Evolutionary conservation across 2,888 invertebrate species (phyloP).

Genomic region (Autographa pulchrina): DNA sequence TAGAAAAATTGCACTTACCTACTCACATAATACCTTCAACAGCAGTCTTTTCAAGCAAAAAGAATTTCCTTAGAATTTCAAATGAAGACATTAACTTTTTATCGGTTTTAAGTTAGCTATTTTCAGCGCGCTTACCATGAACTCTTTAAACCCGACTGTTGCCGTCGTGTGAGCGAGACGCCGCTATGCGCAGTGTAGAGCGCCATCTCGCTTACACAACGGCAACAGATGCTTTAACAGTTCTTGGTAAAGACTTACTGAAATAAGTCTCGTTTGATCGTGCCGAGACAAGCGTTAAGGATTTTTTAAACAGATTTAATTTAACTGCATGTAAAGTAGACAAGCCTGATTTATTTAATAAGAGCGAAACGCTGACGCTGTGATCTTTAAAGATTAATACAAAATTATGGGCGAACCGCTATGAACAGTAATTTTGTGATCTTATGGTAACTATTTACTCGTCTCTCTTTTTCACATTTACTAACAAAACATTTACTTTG

Average conservation of each 20-base stretch:
- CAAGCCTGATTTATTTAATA: neutral
- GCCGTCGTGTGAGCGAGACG: no score
- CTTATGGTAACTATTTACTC: no score
- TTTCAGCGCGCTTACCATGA: neutral
- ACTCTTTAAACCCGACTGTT: no score
- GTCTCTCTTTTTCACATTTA: no score
- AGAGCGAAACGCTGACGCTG: neutral
- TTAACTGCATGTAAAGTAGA: neutral
- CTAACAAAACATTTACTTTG: no score
- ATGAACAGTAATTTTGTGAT: neutral
- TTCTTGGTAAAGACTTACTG: neutral
- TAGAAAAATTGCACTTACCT: neutral
- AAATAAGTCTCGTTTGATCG: slow-evolving; percentile 6
- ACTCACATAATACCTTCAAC: neutral
- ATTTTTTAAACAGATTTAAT: slow-evolving; percentile 5
- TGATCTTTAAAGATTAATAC: neutral
- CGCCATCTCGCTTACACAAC: no score
- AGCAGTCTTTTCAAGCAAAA: slow-evolving; percentile 10
- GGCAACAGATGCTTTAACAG: no score
- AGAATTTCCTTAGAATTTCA: slow-evolving; percentile 30
- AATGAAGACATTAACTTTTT: slow-evolving; percentile 33
- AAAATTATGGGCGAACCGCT: neutral
- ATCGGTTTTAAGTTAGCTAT: slow-evolving; percentile 11
- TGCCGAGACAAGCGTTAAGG: neutral
- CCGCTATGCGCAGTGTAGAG: no score